phyloP scores from a whole-genome alignment of 2,888 invertebrate genomes.

The Lomographa bimaculata region DNA sequence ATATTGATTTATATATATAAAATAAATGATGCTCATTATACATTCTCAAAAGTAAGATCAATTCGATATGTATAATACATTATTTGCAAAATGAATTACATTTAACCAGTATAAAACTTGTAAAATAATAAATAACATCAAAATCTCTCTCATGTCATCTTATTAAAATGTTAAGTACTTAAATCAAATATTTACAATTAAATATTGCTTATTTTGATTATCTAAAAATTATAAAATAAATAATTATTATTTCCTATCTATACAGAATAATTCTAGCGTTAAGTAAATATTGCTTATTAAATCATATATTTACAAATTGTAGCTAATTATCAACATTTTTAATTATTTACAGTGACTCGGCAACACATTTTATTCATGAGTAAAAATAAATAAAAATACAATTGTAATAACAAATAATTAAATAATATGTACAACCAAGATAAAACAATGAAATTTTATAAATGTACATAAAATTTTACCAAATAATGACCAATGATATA shows the following conservation, averaged over 20 bases:
- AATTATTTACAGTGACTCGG: too few relatives aligned
- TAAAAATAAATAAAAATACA: too few relatives aligned
- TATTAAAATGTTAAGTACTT: constrained; percentile 6
- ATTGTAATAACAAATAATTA: too few relatives aligned
- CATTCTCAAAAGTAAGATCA: too few relatives aligned
- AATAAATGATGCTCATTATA: too few relatives aligned
- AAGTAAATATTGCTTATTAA: constrained; percentile 1
- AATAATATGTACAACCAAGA: too few relatives aligned
- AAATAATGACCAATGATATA: too few relatives aligned
- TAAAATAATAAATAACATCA: constrained; percentile 1
- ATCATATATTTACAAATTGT: constrained; percentile 3
- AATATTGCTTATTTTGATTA: constrained; percentile 13
- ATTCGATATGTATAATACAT: too few relatives aligned
- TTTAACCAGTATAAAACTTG: background rate
- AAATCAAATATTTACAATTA: constrained; percentile 5
- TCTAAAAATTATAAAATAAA: constrained; percentile 1
- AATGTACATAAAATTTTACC: too few relatives aligned
- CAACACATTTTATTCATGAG: too few relatives aligned
- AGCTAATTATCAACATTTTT: background rate
- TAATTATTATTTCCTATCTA: constrained; percentile 8
- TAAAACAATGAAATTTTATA: too few relatives aligned
- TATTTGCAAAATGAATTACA: constrained; percentile 3
- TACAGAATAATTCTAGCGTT: constrained; percentile 4
- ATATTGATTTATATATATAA: too few relatives aligned
- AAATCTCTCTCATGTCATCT: constrained; percentile 1